These are phyloP conservation scores for Heliothis subflexa DNA, from an alignment of 1,140 invertebrate species.

Conservation along the genomic window DNA sequence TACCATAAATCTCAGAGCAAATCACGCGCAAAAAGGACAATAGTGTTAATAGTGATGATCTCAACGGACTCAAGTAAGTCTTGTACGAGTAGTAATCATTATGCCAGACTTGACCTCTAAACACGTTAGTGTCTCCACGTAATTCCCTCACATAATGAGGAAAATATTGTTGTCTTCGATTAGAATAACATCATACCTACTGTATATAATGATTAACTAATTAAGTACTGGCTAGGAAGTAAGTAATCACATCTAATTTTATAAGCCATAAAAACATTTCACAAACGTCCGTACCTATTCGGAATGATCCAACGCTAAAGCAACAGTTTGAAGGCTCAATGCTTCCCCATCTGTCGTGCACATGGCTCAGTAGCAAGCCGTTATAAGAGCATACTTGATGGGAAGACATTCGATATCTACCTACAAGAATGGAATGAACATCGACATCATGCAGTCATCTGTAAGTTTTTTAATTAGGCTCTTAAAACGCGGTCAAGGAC, in stretches of 20 bases:
- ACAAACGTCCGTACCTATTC: slow-evolving; percentile 8
- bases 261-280: neutral
- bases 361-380: slow-evolving; percentile 66
- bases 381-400: slow-evolving; percentile 64
- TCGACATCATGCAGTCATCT: slow-evolving; percentile 63
- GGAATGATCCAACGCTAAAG: slow-evolving; percentile 43
- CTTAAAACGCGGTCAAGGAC: slow-evolving; percentile 72
- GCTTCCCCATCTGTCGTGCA: slow-evolving; percentile 78
- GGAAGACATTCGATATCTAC: slow-evolving; percentile 72
- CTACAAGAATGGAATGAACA: slow-evolving; percentile 56
- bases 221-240: neutral
- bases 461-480: slow-evolving; percentile 62
- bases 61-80: slow-evolving; percentile 51
- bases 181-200: slow-evolving; percentile 1
- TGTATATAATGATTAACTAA: neutral
- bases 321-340: slow-evolving; percentile 58
- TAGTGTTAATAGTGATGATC: slow-evolving; percentile 61
- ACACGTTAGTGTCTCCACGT: slow-evolving; percentile 30
- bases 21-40: slow-evolving; percentile 55
- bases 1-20: slow-evolving; percentile 47
- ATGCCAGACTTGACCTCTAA: slow-evolving; percentile 51
- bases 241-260: slow-evolving; percentile 1
- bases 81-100: slow-evolving; percentile 45
- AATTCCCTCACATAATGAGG: slow-evolving; percentile 28
- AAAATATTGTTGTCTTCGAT: slow-evolving; percentile 21